Evolutionary conservation across 2,888 invertebrate species (phyloP), one percentile per base, ranked within the genome.

Genomic region (Mimachlamys varia): DNA sequence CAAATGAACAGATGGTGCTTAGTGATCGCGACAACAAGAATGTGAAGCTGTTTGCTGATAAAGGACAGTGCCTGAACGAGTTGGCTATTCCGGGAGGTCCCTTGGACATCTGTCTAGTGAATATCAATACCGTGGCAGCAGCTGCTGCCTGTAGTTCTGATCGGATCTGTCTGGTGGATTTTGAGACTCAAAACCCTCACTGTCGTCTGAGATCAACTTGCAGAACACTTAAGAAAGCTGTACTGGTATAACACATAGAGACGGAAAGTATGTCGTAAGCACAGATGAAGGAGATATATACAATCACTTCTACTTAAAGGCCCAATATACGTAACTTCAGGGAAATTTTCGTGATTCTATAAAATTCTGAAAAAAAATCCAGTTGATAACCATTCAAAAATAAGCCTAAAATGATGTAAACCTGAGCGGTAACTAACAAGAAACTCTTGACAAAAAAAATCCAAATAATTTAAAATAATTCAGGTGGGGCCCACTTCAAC

Each of bases 21-120:
- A 90, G 91, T 37, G 91, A 91, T 89, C 90, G 89, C 37, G 88
- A 90, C 37, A 91, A 91, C 87, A 89, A 89, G 50, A 89, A 58
- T 15, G 62, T 91, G 15, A 91, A 91, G 88, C 89, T 91, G 91
- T 91, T 91, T 49, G 38, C 55, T 37, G 90, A 91, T 13, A 89
- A 58, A 19, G 91, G 91, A 49, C 49, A 90, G n/a, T 91, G 89
- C 44, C 38, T 91, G 37, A 87, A 88, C 22, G 88, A 91, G 88
- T 38, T 91, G 37, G 58, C 88, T 13, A 33, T 91, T 38, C 90
- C 62, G 33, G 89, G 90, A 33, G 87, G 90, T 58, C 91, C 91
- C 22, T 89, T 89, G 17, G 91, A 89, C 12, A 89, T 91, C 12
- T 91, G 91, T 50, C 62, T 62, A 53, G 90, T 91, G n/a, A 89